Base-by-base conservation (phyloP, 1,140 invertebrate genomes). In the Drosophila repleta region DNA sequence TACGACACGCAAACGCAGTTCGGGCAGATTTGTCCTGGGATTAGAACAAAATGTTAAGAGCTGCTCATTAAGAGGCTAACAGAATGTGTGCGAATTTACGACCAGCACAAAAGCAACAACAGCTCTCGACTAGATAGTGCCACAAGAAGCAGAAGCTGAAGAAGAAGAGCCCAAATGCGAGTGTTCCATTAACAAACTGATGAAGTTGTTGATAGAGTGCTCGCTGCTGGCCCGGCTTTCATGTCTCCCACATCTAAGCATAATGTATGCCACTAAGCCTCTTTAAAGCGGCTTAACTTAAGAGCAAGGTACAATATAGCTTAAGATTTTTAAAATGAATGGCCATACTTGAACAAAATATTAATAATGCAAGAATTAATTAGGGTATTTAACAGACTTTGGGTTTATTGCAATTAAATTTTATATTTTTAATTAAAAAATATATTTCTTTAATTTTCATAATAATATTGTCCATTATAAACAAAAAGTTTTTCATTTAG, bases 11-110 rank as follows among this genome's bases (percentile, higher is more conserved):
- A 79, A 76, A 66, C 80, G 76, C 57, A 72, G 76, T 71, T 80
- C 43, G 53, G 39, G 57, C 45, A 85, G 82, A 85, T 85, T 85
- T 85, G 81, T 87, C 63, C 58, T 61, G 81, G 81, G 82, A 85
- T 85, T 85, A 87, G 69, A 68, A 62, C 20, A 64, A 60, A 84
- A 75, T 53, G 72, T 79, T 79, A 64, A 84, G 70, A 77, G 78
- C 69, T 43, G 62, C 65, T 87, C 77, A 85, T 85, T 85, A 85
- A 82, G 74, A 73, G 49, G 66, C 58, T 58, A 69, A 85, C 57
- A 51, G 73, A 67, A 53, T 51, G 63, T 21, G 26, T 57, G 53
- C 29, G 62, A 62, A 13, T 74, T 71, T 71, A 71, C 55, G 62
- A 41, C 45, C 62, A 37, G 26, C 18, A 11, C 24, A 15, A 56